Evolutionary conservation across 2,888 invertebrate genomes (phyloP).

Genomic region (Caenorhabditis zanzibari): DNA sequence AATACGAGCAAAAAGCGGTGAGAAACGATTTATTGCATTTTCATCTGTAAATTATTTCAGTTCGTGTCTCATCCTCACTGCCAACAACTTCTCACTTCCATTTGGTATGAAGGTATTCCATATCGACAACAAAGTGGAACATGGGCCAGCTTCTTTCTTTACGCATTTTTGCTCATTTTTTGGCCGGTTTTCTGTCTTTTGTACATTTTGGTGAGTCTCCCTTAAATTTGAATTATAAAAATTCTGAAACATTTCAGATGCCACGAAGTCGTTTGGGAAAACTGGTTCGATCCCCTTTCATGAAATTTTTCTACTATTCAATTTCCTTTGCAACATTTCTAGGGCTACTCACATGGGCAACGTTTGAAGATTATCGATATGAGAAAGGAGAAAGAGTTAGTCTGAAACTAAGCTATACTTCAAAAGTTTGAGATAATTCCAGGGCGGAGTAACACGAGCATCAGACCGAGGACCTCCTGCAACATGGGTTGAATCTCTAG

Average conservation of each 20-base stretch:
- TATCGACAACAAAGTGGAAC: conserved; percentile 81
- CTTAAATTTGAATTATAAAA: no score
- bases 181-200: conserved; percentile 85
- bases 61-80: conserved; percentile 86
- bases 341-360: conserved; percentile 85
- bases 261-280: conserved; percentile 85
- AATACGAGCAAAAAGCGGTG: conserved; percentile 86
- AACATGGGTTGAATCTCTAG: conserved; percentile 85
- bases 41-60: conserved; percentile 82
- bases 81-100: conserved; percentile 86
- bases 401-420: not conserved
- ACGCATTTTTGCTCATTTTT: conserved; percentile 85
- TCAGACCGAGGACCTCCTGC: conserved; percentile 85
- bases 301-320: conserved; percentile 86
- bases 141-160: conserved; percentile 84
- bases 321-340: conserved; percentile 86
- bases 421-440: not conserved
- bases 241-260: conserved; percentile 66
- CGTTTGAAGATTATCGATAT: conserved; percentile 81
- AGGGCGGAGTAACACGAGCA: conserved; percentile 78
- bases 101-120: conserved; percentile 86
- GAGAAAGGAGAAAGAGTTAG: conserved; percentile 75
- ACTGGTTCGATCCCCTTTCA: conserved; percentile 86
- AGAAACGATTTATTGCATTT: conserved; percentile 30
- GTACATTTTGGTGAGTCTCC: conserved; percentile 81